Conservation (phyloP, 2,113 vertebrate genomes). For the Puntigrus tetrazona region DNA sequence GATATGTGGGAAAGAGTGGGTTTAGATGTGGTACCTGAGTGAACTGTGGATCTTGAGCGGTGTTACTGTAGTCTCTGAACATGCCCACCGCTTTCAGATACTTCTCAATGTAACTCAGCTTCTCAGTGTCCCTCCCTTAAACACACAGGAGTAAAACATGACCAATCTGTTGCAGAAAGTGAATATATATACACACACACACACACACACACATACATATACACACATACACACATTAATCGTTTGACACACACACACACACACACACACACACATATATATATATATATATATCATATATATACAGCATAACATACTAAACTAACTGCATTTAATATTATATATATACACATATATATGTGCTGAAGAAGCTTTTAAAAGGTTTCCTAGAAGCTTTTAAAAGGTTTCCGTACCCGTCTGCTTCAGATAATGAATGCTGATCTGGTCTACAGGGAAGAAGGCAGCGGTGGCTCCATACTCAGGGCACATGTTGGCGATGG, state of each 20-base stretch:
- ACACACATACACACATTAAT: too few species aligned
- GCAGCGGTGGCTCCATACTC: slow-evolving; percentile 96
- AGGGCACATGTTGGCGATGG: slow-evolving; percentile 98
- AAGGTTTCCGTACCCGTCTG: slow-evolving; percentile 83
- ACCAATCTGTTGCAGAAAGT: neutral
- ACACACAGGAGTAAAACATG: slow-evolving; percentile 14
- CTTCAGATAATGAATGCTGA: slow-evolving; percentile 88
- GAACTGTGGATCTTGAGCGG: slow-evolving; percentile 88
- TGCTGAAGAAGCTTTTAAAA: too few species aligned
- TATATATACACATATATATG: too few species aligned
- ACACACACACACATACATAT: too few species aligned
- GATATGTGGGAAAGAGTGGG: neutral
- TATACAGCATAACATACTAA: too few species aligned
- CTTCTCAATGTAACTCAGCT: slow-evolving; percentile 75
- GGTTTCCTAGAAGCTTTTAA: neutral
- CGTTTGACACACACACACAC: too few species aligned
- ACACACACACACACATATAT: too few species aligned
- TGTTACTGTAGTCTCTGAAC: slow-evolving; percentile 88
- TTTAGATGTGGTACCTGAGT: slow-evolving; percentile 78
- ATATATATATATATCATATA: too few species aligned
- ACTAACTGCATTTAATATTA: too few species aligned
- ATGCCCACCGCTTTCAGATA: slow-evolving; percentile 89
- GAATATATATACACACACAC: too few species aligned
- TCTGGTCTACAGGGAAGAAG: slow-evolving; percentile 91
- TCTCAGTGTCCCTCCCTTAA: slow-evolving; percentile 86